Evolutionary conservation across 2,888 invertebrate species (phyloP).

Genomic region (Drosophila percnosoma): DNA sequence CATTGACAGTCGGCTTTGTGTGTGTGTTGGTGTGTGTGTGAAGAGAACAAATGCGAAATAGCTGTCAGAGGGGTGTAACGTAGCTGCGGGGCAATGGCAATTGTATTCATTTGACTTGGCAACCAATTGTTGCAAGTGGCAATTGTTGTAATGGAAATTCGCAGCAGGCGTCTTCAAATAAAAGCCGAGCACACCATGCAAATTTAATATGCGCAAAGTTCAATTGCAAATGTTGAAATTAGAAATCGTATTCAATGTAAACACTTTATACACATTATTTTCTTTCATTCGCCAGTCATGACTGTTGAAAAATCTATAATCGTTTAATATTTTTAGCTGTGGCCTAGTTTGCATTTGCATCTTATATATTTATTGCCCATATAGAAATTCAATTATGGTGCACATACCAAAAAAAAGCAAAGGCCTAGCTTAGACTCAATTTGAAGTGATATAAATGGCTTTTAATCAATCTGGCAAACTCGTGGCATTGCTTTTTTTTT

Average conservation of each 20-base stretch:
- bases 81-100: conserved; percentile 49
- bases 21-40: neutral
- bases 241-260: conserved; percentile 32
- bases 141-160: conserved; percentile 74
- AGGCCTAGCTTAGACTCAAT: neutral
- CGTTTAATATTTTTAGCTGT: conserved; percentile 6
- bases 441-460: neutral
- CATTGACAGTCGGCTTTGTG: conserved; percentile 66
- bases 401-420: neutral
- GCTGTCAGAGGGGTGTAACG: conserved; percentile 1
- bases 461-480: neutral
- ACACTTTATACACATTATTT: conserved; percentile 19
- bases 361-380: neutral
- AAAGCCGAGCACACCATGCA: conserved; percentile 26
- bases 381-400: neutral
- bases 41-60: conserved; percentile 14
- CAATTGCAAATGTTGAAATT: conserved; percentile 46
- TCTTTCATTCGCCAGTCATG: conserved; percentile 13
- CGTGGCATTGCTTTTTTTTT: neutral
- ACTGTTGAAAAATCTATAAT: neutral
- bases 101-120: conserved; percentile 78
- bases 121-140: conserved; percentile 76
- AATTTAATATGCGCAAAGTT: conserved; percentile 47
- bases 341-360: neutral
- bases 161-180: conserved; percentile 67